Percentiles rank a stretch among this genome's conserved stretches.
Conservation (phyloP, 2,113 vertebrate species). For the Brachypodius melanocephalos region DNA sequence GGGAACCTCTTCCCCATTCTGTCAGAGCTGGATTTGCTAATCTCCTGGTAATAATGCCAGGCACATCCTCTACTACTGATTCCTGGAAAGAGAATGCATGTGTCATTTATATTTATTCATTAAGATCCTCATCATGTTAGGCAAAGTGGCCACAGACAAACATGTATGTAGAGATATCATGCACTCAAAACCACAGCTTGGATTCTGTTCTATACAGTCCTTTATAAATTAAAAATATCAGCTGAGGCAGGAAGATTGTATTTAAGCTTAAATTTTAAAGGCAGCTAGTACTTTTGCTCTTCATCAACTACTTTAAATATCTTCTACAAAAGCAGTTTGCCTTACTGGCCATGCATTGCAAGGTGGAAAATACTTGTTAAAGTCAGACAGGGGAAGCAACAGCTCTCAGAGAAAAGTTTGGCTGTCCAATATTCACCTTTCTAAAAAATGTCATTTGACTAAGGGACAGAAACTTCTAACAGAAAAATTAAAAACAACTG, state of each 20-base stretch:
- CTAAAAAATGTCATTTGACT: not conserved
- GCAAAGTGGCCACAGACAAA: not conserved
- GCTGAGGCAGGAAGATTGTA: not conserved
- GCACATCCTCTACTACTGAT: not conserved
- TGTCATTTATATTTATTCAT: not conserved
- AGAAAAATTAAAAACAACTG: not conserved
- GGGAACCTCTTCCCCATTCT: not conserved
- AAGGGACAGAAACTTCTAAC: not conserved
- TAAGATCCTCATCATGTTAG: not conserved
- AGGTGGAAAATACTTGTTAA: not conserved
- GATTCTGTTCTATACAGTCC: not conserved
- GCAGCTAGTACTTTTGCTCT: not conserved
- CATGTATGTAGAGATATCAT: fast-evolving
- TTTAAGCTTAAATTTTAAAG: not conserved
- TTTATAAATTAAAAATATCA: not conserved
- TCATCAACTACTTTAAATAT: not conserved
- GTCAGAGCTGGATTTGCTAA: not conserved
- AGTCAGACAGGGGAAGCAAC: not conserved
- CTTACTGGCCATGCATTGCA: not conserved
- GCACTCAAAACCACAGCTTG: not conserved
- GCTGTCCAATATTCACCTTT: not conserved
- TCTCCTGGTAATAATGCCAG: not conserved
- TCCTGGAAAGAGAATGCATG: not conserved
- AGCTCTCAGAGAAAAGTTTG: not conserved
- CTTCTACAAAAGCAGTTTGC: not conserved